A percentile compares a stretch with the other conserved stretches of the same genome.
Evolutionary conservation across 1,140 invertebrate genomes (phyloP).

Genomic region (Dermatophagoides farinae): DNA sequence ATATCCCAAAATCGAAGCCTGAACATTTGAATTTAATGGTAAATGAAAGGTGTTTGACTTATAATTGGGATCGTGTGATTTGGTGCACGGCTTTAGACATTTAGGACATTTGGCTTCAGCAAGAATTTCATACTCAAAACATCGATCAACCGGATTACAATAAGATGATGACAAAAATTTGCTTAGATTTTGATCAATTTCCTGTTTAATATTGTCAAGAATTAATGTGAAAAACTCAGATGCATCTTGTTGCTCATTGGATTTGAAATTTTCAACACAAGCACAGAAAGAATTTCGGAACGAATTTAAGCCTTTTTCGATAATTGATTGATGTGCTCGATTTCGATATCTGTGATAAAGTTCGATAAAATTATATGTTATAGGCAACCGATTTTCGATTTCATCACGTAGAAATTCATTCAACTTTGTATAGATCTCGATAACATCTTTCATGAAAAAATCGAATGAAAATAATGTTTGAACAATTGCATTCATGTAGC

Average conservation of each 20-base stretch:
- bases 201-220: background rate
- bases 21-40: background rate
- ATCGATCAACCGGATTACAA: background rate
- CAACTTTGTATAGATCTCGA: background rate
- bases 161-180: background rate
- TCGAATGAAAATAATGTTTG: slow-evolving; percentile 24
- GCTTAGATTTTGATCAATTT: background rate
- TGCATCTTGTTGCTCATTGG: slow-evolving; percentile 9
- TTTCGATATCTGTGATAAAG: background rate
- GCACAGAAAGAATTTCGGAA: background rate
- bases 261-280: background rate
- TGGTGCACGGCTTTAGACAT: background rate
- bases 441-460: slow-evolving; percentile 6
- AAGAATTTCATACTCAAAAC: background rate
- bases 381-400: background rate
- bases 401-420: background rate
- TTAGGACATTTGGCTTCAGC: background rate
- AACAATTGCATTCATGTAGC: slow-evolving; percentile 38
- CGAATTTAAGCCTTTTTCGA: background rate
- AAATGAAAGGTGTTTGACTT: background rate
- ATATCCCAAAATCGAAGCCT: background rate
- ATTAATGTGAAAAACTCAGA: slow-evolving; percentile 4
- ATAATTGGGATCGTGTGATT: background rate
- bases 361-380: background rate
- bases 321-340: too few species aligned